Percentiles rank a stretch among this genome's conserved stretches.
Evolutionary conservation across 2,797 vertebrate species (phyloP).

Genomic region (Acanthis flammea): DNA sequence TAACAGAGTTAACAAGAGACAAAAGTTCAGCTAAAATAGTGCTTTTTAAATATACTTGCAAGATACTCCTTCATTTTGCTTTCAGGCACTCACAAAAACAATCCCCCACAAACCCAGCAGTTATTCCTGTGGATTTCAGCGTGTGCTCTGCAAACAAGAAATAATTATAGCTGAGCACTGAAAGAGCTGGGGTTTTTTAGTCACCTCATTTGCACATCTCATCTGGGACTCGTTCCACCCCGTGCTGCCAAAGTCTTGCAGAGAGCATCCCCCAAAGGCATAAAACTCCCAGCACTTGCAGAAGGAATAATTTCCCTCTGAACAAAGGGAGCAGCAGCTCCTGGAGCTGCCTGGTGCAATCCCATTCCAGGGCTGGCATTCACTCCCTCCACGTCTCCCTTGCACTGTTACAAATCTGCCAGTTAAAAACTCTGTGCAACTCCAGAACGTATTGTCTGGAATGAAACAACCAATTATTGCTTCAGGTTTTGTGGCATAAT

Average conservation of each 20-base stretch:
- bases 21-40: slow-evolving; percentile 39
- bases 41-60: slow-evolving; percentile 38
- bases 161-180: slow-evolving; percentile 18
- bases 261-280: slow-evolving; percentile 23
- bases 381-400: slow-evolving; percentile 35
- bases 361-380: background rate
- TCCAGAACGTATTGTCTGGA: slow-evolving; percentile 78
- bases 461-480: slow-evolving; percentile 81
- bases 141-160: slow-evolving; percentile 6
- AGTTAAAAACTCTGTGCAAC: slow-evolving; percentile 68
- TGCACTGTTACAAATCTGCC: slow-evolving; percentile 71
- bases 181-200: background rate
- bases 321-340: background rate
- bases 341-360: background rate
- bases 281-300: background rate
- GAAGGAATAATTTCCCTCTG: background rate
- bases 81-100: background rate
- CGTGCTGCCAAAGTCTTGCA: background rate
- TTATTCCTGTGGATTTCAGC: slow-evolving; percentile 22
- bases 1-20: background rate
- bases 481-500: slow-evolving; percentile 84
- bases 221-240: background rate
- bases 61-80: slow-evolving; percentile 30
- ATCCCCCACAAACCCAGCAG: slow-evolving; percentile 1
- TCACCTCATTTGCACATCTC: background rate